Base-by-base conservation (phyloP, 2,888 invertebrate species). In the Ypsolopha sequella region DNA sequence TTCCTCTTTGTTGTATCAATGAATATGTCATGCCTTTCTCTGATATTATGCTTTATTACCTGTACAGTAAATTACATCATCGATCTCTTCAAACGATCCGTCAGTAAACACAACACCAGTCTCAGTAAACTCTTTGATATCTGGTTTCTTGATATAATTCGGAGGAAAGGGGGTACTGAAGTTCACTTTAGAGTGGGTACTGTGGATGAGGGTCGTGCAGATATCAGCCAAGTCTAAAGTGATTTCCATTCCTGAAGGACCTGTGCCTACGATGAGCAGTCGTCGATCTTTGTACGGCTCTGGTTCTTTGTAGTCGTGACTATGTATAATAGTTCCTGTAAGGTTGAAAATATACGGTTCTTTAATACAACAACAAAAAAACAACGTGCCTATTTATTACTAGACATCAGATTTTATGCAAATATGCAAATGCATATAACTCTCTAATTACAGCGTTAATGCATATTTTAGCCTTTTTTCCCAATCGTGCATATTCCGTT, bases 231-330 rank as follows among this genome's bases (percentile, higher is more conserved):
- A 70, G 58, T 93, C 91, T 0, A 92, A 65, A 0, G 89, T 84
- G 39, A 95, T 92, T 62, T 95, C 95, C 66, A 90, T 82, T 1
- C 93, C 95, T 0, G 94, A 94, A 0, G 92, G 89, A 0, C 91
- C 91, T 0, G 91, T 91, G 0, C 95, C 95, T 1, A 95, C 76
- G 9, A 93, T 70, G 1, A 92, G 73, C 0, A 94, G 91, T 1
- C 74, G 82, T 54, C 90, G 87, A 33, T 85, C 87, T 36, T 63
- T 69, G 67, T 88, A 94, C 0, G 68, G 65, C 0, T 89, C 88
- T 0, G 92, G 91, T 13, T 77, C 81, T 61, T 92, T 81, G 68
- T 93, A 95, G 64, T 91, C 88, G 67, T 94, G 93, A 60, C 93
- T 93, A 72, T 95, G 95, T 8, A 91, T 75, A 49, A 90, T 75